These are phyloP conservation scores for Diorhabda elongata DNA, from an alignment of 1,140 invertebrate genomes.

Conservation along the genomic window DNA sequence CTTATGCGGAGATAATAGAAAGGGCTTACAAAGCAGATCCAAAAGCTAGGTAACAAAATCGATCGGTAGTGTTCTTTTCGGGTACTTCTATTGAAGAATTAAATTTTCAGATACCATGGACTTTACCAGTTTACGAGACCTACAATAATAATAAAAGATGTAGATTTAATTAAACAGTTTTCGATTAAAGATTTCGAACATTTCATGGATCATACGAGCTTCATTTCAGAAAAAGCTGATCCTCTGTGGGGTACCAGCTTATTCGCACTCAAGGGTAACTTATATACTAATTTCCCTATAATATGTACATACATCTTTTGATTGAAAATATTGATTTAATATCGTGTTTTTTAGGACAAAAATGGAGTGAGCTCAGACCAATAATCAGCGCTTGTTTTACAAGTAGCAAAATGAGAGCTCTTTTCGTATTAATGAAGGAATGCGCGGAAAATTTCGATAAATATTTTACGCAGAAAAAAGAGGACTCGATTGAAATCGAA, in stretches of 20 bases:
- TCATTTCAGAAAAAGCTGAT: not conserved
- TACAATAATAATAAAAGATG: conserved; percentile 54
- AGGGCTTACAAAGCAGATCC: not conserved
- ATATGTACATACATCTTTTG: too few relatives aligned
- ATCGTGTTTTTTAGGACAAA: conserved; percentile 32
- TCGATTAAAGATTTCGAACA: not conserved
- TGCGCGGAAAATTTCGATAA: conserved; percentile 37
- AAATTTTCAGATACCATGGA: conserved; percentile 47
- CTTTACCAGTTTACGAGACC: conserved; percentile 52
- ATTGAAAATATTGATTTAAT: not conserved
- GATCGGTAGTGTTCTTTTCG: not conserved
- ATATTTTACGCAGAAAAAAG: conserved; percentile 32
- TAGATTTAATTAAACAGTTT: conserved; percentile 46
- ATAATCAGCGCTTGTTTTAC: conserved; percentile 46
- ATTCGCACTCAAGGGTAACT: not conserved
- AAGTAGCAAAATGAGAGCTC: conserved; percentile 43
- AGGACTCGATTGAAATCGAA: conserved; percentile 25
- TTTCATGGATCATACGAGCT: conserved; percentile 2
- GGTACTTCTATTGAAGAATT: not conserved
- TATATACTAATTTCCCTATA: too few relatives aligned
- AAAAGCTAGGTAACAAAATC: not conserved
- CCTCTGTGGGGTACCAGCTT: not conserved
- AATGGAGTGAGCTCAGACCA: conserved; percentile 45
- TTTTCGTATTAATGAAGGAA: conserved; percentile 41
- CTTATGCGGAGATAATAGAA: not conserved